Evolutionary conservation across 2,888 invertebrate species (phyloP), one percentile per base, ranked within the genome.

Genomic region (Dicyrtoma fusca): DNA sequence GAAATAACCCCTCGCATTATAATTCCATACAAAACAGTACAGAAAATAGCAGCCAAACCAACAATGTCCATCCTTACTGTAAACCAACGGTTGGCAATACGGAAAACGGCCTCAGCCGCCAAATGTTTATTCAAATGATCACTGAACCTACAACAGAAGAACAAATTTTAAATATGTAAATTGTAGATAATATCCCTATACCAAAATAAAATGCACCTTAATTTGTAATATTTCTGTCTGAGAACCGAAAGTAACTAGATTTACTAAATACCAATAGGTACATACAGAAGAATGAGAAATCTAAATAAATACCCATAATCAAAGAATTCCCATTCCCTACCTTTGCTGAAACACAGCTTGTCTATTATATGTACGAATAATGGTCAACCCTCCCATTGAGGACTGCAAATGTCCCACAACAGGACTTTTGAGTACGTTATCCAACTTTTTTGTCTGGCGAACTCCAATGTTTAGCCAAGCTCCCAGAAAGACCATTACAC

Each of bases 331-430:
- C n/a, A 51, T 6, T 11, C 17, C n/a, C 75, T 75, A 84, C 83
- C 81, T 82, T 49, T 81, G 77, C 65, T 81, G 80, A 76, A 84
- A 85, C 57, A 84, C 82, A 1, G 82, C 79, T 63, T 83, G 82
- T 73, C 83, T 84, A 45, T 82, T 83, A 79, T 84, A 87, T 6
- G 86, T 85, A 74, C 86, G 83, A 57, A 87, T 86, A 17, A 85
- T 77, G 0, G 81, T 75, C 23, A 87, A 82, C n/a, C 87, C 87
- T 70, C 86, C 85, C 44, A 86, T 82, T 13, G 85, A 84, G 1
- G 85, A 83, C 4, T 84, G 82, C 23, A 87, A 82, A 80, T 86
- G 86, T 76, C 85, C 85, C 74, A 86, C 83, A 0, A 87, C 82
- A 0, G 87, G 87, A 0, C 86, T 85, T 55, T 86, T 83, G 1